Percentiles rank a stretch among this genome's conserved stretches.
phyloP scores from a whole-genome alignment of 2,888 invertebrate species.

The Laothoe populi region DNA sequence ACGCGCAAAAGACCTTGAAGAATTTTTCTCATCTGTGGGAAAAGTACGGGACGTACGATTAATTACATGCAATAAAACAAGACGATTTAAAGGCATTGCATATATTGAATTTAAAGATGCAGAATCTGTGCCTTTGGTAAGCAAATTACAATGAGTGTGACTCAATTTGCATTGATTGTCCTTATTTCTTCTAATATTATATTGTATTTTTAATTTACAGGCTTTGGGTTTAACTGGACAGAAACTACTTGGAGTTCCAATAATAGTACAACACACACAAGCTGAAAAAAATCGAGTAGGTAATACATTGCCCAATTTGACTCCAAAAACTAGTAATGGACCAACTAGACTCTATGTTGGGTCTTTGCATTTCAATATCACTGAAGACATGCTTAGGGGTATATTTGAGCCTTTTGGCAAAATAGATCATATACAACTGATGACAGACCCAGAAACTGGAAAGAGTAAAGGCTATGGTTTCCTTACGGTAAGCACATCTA shows the following conservation, averaged over 20 bases:
- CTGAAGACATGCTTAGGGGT: conserved; percentile 98
- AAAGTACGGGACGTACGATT: conserved; percentile 99
- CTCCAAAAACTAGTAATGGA: conserved; percentile 95
- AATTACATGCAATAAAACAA: conserved; percentile 99
- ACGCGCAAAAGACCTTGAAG: conserved; percentile 96
- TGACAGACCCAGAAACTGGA: conserved; percentile 97
- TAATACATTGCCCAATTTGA: conserved; percentile 92
- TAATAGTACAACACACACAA: conserved; percentile 99
- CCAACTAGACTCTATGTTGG: conserved; percentile 99
- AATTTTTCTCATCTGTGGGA: conserved; percentile 99
- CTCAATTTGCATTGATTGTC: neutral
- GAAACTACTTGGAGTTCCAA: conserved; percentile 97
- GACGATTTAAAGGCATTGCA: conserved; percentile 99
- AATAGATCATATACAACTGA: conserved; percentile 97
- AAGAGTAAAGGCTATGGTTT: conserved; percentile 99
- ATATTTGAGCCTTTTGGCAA: conserved; percentile 99
- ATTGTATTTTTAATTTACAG: conserved; percentile 81
- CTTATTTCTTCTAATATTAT: conserved; percentile 9
- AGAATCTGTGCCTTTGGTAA: conserved; percentile 97
- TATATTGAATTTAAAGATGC: conserved; percentile 99
- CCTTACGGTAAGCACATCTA: conserved; percentile 91
- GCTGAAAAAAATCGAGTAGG: conserved; percentile 97
- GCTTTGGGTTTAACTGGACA: conserved; percentile 98
- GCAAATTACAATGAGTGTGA: conserved; percentile 42
- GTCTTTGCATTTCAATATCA: conserved; percentile 98